These are phyloP conservation scores for Scolanthus callimorphus DNA, from an alignment of 92 coral and sea anemone species.

Conservation along the genomic window DNA sequence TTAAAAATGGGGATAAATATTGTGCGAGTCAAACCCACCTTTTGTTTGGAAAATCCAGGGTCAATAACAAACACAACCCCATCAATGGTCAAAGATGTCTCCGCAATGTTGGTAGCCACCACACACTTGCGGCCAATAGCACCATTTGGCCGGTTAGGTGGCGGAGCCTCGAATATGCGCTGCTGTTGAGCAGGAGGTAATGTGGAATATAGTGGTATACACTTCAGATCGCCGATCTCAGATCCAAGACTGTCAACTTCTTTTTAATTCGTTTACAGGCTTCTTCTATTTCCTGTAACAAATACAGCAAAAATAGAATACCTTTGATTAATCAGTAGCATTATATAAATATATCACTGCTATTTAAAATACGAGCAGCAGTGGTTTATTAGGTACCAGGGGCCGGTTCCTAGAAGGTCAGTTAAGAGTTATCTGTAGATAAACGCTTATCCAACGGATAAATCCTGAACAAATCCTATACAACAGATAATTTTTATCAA, in stretches of 20 bases:
- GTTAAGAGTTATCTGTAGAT: too few species aligned
- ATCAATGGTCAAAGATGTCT: conserved; percentile 95
- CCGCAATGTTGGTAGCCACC: conserved; percentile 95
- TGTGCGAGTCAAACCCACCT: too few species aligned
- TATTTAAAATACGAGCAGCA: too few species aligned
- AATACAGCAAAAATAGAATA: neutral
- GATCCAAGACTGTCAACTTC: conserved; percentile 88
- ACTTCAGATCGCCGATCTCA: conserved; percentile 91
- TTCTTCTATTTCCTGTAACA: conserved; percentile 89
- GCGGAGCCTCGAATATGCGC: conserved; percentile 92
- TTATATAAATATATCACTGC: too few species aligned
- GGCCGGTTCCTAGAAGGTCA: too few species aligned
- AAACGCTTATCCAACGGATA: too few species aligned
- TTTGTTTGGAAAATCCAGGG: conserved; percentile 98
- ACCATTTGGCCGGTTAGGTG: conserved; percentile 90
- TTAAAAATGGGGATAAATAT: too few species aligned
- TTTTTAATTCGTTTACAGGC: conserved; percentile 95
- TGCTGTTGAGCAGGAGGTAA: conserved; percentile 93
- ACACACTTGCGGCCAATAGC: conserved; percentile 97
- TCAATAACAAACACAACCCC: conserved; percentile 99
- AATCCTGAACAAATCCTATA: too few species aligned
- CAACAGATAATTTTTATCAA: too few species aligned
- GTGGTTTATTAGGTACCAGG: too few species aligned
- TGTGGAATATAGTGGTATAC: conserved; percentile 91
- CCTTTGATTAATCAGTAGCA: too few species aligned